Base-by-base conservation (phyloP, 2,888 invertebrate species). In the Pedicia rivosa region DNA sequence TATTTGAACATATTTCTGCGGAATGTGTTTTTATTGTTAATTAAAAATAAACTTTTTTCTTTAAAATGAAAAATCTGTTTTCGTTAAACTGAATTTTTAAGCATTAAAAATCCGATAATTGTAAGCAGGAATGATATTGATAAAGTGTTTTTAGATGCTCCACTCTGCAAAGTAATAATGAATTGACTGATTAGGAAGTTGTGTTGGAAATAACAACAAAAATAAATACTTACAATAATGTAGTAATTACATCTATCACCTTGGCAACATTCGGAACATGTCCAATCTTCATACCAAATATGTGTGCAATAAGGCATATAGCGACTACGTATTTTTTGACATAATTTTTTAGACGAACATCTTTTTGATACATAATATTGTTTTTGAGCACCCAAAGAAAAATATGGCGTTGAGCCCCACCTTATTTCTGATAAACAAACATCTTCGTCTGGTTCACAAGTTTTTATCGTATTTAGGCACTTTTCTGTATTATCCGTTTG, bases 231-330 rank as follows among this genome's bases (percentile, higher is more conserved):
- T 66, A 94, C 92, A 55, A 94, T 86, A 35, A 90, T 76, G 58
- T 78, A 95, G 57, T 86, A 94, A 60, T 95, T 95, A 62, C 94
- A 95, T 37, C 87, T 72, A 59, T 95, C 94, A 35, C 94, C 94
- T 52, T 81, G 81, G 55, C 95, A 95, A 60, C 94, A 95, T 56
- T 94, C 91, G 0, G 86, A 80, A 62, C 94, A 95, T 44, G 79
- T 78, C 95, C 94, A 95, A 62, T 95, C 94, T 53, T 88, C 80
- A 53, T 92, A 95, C 91, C 87, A 87, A 48, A 91, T 84, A 50
- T 87, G 78, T 2, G 87, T 83, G 51, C 91, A 92, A 40, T 75
- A 67, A 6, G 70, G 71, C 78, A 80, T 84, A 49, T 74, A 74
- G 26, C 67, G 66, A 38, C 70, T 70, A 41, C 82, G 70, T 36